These are phyloP conservation scores for Edolisoma coerulescens DNA, from an alignment of 2,113 vertebrate genomes.

Conservation along the genomic window DNA sequence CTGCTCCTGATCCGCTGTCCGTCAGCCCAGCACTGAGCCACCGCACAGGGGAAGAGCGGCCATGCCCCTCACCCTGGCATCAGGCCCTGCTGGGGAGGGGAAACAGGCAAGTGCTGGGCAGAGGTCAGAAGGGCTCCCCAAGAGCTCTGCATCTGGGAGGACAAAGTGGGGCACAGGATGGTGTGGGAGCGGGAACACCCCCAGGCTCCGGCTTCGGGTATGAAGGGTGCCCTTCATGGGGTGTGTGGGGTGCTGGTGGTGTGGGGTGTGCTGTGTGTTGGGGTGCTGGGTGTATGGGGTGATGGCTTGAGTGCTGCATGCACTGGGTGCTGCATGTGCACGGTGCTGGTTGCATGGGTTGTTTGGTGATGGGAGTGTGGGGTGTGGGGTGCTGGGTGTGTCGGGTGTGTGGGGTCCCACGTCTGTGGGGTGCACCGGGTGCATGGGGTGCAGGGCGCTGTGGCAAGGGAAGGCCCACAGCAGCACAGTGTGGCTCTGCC, in stretches of 20 bases:
- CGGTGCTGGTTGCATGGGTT: neutral
- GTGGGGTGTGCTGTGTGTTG: accelerated
- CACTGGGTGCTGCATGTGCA: accelerated
- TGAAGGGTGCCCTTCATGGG: neutral
- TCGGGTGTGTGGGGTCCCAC: neutral
- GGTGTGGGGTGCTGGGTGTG: neutral
- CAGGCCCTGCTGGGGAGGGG: neutral
- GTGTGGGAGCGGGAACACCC: accelerated
- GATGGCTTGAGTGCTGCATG: neutral
- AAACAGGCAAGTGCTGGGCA: neutral
- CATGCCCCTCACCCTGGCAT: neutral
- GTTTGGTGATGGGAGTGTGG: neutral
- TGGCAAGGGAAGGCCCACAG: neutral
- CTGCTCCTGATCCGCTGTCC: accelerated
- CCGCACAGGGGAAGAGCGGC: accelerated
- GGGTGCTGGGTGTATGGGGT: accelerated
- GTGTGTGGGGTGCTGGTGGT: neutral
- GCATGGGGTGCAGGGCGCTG: neutral
- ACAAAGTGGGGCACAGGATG: accelerated
- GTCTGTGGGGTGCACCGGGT: neutral
- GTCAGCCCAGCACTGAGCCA: neutral
- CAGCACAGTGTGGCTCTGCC: neutral
- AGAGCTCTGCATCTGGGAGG: neutral
- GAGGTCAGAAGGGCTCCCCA: neutral
- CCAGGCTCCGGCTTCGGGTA: accelerated